Conservation (phyloP, 2,113 vertebrate species). For the Tenebrosternarchus preto region DNA sequence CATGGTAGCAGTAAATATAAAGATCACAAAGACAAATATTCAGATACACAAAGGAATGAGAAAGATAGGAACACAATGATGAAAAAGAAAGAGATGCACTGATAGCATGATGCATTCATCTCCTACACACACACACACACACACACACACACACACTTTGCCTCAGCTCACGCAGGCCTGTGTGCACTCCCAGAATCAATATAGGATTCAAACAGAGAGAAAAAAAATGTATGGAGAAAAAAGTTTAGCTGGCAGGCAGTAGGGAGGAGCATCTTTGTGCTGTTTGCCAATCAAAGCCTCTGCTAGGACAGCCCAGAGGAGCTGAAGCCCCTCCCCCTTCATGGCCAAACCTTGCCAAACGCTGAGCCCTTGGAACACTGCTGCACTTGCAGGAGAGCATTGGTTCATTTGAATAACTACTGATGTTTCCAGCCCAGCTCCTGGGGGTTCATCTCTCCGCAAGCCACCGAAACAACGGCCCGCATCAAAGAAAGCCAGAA, state of each 20-base stretch:
- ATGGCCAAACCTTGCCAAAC: constrained; percentile 47
- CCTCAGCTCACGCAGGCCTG: constrained; percentile 11
- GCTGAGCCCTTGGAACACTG: neutral
- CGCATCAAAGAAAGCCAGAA: constrained; percentile 34
- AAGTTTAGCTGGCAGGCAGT: constrained; percentile 13
- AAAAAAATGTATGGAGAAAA: neutral
- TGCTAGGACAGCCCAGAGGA: neutral
- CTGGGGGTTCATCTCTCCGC: constrained; percentile 50
- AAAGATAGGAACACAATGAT: neutral
- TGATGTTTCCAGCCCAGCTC: constrained; percentile 65
- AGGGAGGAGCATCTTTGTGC: neutral
- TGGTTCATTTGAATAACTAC: constrained; percentile 67
- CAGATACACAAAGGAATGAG: too few species aligned
- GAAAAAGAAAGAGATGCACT: neutral
- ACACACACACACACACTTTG: neutral
- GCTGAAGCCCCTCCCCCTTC: constrained; percentile 4
- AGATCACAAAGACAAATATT: too few species aligned
- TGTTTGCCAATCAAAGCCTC: constrained; percentile 39
- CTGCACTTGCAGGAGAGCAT: constrained; percentile 35
- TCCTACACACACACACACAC: constrained; percentile 8
- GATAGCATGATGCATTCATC: neutral
- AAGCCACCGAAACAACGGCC: constrained; percentile 21
- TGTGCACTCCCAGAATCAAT: constrained; percentile 36
- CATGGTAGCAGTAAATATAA: too few species aligned
- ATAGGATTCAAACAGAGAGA: constrained; percentile 26